phyloP scores from a whole-genome alignment of 2,888 invertebrate genomes.

The Acanthoscelides obtectus region DNA sequence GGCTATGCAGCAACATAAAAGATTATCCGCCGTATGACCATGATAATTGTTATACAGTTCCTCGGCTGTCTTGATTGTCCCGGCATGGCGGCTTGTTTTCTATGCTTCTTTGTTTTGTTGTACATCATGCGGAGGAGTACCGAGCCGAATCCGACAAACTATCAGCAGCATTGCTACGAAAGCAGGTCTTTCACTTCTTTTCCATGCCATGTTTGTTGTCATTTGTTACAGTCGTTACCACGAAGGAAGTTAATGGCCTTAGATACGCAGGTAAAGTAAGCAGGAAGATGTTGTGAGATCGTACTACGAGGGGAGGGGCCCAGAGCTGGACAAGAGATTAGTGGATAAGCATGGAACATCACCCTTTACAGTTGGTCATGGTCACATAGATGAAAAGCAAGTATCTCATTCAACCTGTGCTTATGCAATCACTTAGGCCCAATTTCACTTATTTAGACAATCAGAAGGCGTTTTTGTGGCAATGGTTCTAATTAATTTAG shows the following conservation, averaged over 20 bases:
- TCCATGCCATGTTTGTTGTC: background rate
- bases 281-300: background rate
- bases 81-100: background rate
- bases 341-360: too few relatives aligned
- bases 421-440: too few relatives aligned
- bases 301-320: too few relatives aligned
- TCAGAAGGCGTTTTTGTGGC: too few relatives aligned
- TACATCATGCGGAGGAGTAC: background rate
- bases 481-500: too few relatives aligned
- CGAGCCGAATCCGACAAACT: background rate
- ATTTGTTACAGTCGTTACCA: background rate
- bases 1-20: background rate
- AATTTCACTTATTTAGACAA: too few relatives aligned
- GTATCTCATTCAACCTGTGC: too few relatives aligned
- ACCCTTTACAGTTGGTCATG: too few relatives aligned
- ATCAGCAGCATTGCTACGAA: background rate
- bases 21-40: background rate
- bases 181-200: background rate
- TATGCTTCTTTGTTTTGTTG: background rate
- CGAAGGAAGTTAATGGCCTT: background rate
- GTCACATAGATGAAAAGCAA: too few relatives aligned
- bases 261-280: background rate
- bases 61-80: background rate
- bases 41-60: background rate
- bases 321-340: too few relatives aligned